Evolutionary conservation across 1,140 invertebrate genomes (phyloP).

Genomic region (Augochlora pura): DNA sequence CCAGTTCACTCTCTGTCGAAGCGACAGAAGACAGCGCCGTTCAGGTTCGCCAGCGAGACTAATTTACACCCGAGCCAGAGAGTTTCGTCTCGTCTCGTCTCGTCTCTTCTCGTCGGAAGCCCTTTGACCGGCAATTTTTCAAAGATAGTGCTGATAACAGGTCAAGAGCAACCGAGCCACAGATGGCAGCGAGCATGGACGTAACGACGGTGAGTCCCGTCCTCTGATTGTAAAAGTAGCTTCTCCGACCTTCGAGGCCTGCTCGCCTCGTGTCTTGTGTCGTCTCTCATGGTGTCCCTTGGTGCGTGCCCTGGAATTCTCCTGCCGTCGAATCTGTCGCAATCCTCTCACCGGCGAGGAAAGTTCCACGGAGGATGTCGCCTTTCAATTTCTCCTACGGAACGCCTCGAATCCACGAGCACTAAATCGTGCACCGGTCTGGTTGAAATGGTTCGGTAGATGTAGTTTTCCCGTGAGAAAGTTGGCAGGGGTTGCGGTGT

Average conservation of each 20-base stretch:
- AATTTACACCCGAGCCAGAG: neutral
- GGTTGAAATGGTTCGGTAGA: too few species aligned
- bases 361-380: neutral
- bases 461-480: too few species aligned
- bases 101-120: neutral
- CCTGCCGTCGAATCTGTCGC: neutral
- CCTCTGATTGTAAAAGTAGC: neutral
- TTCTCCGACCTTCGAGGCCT: neutral
- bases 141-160: too few species aligned
- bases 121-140: too few species aligned
- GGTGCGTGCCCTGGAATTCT: neutral
- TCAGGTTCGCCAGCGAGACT: neutral
- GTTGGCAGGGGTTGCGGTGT: too few species aligned
- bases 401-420: neutral
- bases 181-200: slow-evolving; percentile 30
- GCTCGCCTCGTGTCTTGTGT: neutral
- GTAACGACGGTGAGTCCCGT: slow-evolving; percentile 16
- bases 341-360: neutral
- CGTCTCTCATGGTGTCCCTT: too few species aligned
- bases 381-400: neutral
- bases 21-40: neutral
- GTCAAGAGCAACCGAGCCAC: neutral
- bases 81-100: neutral
- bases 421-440: too few species aligned
- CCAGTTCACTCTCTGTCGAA: neutral